phyloP scores from a whole-genome alignment of 2,888 invertebrate species.

The Papilio gigon region DNA sequence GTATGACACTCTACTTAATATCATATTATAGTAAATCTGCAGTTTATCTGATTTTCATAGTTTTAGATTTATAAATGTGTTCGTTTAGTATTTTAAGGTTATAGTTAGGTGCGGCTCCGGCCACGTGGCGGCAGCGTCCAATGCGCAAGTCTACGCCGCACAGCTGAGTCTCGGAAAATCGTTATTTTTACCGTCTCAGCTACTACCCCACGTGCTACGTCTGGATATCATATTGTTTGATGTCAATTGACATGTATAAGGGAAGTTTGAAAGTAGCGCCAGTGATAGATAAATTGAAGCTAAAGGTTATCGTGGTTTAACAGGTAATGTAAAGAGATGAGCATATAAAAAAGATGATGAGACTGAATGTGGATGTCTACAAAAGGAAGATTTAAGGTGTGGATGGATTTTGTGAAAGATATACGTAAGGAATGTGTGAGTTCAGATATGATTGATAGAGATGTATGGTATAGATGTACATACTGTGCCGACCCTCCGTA shows the following conservation, averaged over 20 bases:
- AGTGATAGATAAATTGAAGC: too few relatives aligned
- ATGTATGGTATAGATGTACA: too few relatives aligned
- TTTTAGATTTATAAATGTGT: background rate
- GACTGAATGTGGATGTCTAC: background rate
- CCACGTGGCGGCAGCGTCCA: slow-evolving; percentile 66
- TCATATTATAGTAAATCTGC: background rate
- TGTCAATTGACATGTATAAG: background rate
- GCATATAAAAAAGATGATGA: too few relatives aligned
- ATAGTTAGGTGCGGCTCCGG: slow-evolving; percentile 33
- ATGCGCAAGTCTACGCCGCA: slow-evolving; percentile 72
- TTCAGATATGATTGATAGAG: too few relatives aligned
- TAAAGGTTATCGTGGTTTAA: too few relatives aligned
- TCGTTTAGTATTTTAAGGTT: background rate
- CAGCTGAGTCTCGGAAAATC: slow-evolving; percentile 79
- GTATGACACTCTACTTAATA: too few relatives aligned
- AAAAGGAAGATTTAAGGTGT: too few relatives aligned
- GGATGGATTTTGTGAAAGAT: too few relatives aligned
- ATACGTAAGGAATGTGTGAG: too few relatives aligned
- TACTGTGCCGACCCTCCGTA: too few relatives aligned
- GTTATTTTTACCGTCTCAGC: slow-evolving; percentile 61
- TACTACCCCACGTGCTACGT: slow-evolving; percentile 60
- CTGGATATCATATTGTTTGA: slow-evolving; percentile 17
- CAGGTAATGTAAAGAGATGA: too few relatives aligned
- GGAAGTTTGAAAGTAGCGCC: too few relatives aligned
- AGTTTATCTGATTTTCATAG: background rate